Evolutionary conservation across 2,888 invertebrate species (phyloP).

Genomic region (Coleophora deauratella): DNA sequence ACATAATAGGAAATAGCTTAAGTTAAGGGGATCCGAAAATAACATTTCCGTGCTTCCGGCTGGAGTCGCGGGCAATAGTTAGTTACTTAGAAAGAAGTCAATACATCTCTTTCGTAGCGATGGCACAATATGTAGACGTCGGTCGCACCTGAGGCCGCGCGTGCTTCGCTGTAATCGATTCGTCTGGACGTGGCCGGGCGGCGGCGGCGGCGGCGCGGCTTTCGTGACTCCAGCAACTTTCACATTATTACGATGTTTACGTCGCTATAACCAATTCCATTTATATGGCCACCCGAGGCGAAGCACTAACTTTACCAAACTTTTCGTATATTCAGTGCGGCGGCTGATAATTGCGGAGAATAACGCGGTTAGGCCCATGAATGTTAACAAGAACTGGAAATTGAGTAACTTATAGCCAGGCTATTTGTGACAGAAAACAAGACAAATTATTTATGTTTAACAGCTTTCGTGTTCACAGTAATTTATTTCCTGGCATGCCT

Average conservation of each 20-base stretch:
- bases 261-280: constrained; percentile 45
- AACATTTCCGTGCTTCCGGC: too few species aligned
- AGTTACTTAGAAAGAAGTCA: constrained; percentile 29
- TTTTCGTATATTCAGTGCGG: constrained; percentile 34
- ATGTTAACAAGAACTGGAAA: constrained; percentile 30
- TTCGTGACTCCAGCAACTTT: constrained; percentile 54
- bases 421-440: constrained; percentile 26
- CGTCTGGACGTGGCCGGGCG: constrained; percentile 45
- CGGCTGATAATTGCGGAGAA: constrained; percentile 38
- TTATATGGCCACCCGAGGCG: constrained; percentile 30
- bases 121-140: constrained; percentile 37
- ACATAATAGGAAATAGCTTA: too few species aligned
- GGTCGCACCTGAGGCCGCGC: constrained; percentile 44
- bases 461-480: too few species aligned
- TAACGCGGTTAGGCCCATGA: constrained; percentile 29
- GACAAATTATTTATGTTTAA: too few species aligned
- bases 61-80: constrained; percentile 26
- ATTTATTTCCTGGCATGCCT: too few species aligned
- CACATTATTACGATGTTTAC: constrained; percentile 48
- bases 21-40: too few species aligned
- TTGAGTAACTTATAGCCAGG: constrained; percentile 21
- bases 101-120: constrained; percentile 30
- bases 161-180: constrained; percentile 56
- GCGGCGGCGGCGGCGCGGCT: constrained; percentile 26
- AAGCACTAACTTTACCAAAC: constrained; percentile 33